Percentiles rank a stretch among this genome's conserved stretches.
These are phyloP conservation scores for Xiphophorus hellerii DNA, from an alignment of 2,113 vertebrate genomes.

Conservation along the genomic window DNA sequence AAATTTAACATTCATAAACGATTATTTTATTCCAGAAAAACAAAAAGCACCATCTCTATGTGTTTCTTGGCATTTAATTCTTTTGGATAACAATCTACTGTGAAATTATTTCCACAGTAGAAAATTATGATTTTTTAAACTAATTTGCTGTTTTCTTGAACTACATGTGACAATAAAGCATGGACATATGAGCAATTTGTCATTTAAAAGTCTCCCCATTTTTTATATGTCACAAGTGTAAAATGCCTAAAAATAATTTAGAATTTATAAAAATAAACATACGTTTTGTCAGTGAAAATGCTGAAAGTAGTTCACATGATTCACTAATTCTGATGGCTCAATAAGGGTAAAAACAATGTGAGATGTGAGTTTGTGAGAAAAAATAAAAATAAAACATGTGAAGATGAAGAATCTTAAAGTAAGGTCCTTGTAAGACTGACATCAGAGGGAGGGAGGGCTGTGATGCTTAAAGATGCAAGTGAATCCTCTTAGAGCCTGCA, in stretches of 20 bases:
- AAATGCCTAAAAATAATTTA: neutral
- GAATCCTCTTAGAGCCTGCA: constrained; percentile 19
- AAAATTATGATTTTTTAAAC: no score
- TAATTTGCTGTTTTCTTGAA: neutral
- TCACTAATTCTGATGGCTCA: constrained; percentile 12
- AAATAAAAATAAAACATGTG: constrained; percentile 2
- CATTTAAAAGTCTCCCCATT: neutral
- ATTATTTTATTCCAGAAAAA: no score
- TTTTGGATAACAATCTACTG: neutral
- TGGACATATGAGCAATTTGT: neutral
- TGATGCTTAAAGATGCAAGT: neutral
- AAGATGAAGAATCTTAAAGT: no score
- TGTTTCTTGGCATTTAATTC: neutral
- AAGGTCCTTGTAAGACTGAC: neutral
- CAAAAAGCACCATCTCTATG: no score
- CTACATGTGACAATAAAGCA: neutral
- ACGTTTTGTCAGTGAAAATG: no score
- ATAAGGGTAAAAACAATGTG: neutral
- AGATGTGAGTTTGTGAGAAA: neutral
- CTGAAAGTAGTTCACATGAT: constrained; percentile 1
- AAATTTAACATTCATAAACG: no score
- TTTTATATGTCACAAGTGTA: neutral
- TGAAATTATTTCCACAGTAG: no score
- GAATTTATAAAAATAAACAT: no score
- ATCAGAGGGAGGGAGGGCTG: neutral